Base-by-base conservation (phyloP, 2,888 invertebrate genomes). In the Microctonus brassicae region DNA sequence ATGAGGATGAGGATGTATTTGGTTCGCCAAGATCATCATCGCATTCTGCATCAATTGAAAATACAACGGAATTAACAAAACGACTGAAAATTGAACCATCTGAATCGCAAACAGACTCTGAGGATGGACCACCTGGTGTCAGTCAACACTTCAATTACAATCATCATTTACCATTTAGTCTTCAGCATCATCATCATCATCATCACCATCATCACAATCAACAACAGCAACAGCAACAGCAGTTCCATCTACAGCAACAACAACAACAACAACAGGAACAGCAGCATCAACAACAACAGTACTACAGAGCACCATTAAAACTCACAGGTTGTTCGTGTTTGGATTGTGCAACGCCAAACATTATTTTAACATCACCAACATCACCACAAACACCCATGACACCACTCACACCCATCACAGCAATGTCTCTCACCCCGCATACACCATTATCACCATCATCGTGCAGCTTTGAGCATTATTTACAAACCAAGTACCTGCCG, bases 401-500 rank as follows among this genome's bases (percentile, higher is more conserved):
- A 0, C 88, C 89, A 4, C 83, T 89, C 2, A 86, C 88, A 2
- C 88, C 88, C 2, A 78, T 88, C 53, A 88, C 89, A 2, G 88
- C 89, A 0, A 80, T 87, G 33, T 86, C 87, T 65, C 85, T 89
- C 9, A 89, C 90, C 1, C 90, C 90, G 0, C 87, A 90, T 34
- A 89, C 90, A 2, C 90, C 91, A 6, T 89, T 90, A 20, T 90
- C 90, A 13, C 87, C 89, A 1, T 88, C 89, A 36, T 88, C 89
- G 61, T 90, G 90, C 84, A 91, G 89, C 80, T 92, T 92, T 87
- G 91, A 91, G 85, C 90, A 90, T 80, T 92, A 91, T 85, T 89
- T 91, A 72, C 90, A 91, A 85, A 90, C 90, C 76, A 91, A 91
- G 89, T 91, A 91, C 89, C 90, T 92, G 85, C 91, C 91, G 6